Conservation (phyloP, 2,113 vertebrate genomes). For the Takifugu flavidus region DNA sequence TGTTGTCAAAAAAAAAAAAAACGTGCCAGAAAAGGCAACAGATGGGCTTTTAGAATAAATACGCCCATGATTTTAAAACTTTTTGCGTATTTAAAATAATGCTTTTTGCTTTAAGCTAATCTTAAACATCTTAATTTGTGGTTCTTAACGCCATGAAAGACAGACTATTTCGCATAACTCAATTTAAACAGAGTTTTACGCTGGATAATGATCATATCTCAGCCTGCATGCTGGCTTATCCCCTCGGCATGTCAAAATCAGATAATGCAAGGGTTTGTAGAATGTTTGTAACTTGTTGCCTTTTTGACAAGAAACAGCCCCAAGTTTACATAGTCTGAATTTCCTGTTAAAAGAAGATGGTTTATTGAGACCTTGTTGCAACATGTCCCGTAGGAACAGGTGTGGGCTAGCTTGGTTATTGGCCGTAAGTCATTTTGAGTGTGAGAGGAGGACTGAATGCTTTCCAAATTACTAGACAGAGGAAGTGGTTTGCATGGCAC, state of each 20-base stretch:
- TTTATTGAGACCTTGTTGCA: slow-evolving; percentile 61
- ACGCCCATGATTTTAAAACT: slow-evolving; percentile 32
- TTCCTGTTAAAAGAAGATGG: slow-evolving; percentile 41
- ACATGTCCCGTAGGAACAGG: slow-evolving; percentile 53
- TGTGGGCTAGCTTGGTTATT: slow-evolving; percentile 43
- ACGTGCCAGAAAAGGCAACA: slow-evolving; percentile 33
- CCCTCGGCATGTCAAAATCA: slow-evolving; percentile 25
- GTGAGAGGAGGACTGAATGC: background rate
- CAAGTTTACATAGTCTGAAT: slow-evolving; percentile 56
- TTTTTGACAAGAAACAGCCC: slow-evolving; percentile 17
- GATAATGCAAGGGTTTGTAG: slow-evolving; percentile 29
- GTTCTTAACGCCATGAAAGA: slow-evolving; percentile 14
- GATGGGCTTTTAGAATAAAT: slow-evolving; percentile 50
- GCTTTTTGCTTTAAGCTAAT: slow-evolving; percentile 12
- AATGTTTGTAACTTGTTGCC: slow-evolving; percentile 9
- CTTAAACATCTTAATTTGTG: slow-evolving; percentile 14
- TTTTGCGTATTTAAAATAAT: slow-evolving; percentile 28
- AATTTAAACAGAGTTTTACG: slow-evolving; percentile 18
- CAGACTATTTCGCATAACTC: slow-evolving; percentile 10
- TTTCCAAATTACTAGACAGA: slow-evolving; percentile 8
- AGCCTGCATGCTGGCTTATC: slow-evolving; percentile 4
- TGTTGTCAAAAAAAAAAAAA: slow-evolving; percentile 48
- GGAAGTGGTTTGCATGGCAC: slow-evolving; percentile 53
- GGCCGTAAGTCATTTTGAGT: slow-evolving; percentile 22
- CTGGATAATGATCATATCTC: slow-evolving; percentile 24